A percentile compares a stretch with the other conserved stretches of the same genome.
phyloP scores from a whole-genome alignment of 2,797 vertebrate species.

The Pempheris klunzingeri region DNA sequence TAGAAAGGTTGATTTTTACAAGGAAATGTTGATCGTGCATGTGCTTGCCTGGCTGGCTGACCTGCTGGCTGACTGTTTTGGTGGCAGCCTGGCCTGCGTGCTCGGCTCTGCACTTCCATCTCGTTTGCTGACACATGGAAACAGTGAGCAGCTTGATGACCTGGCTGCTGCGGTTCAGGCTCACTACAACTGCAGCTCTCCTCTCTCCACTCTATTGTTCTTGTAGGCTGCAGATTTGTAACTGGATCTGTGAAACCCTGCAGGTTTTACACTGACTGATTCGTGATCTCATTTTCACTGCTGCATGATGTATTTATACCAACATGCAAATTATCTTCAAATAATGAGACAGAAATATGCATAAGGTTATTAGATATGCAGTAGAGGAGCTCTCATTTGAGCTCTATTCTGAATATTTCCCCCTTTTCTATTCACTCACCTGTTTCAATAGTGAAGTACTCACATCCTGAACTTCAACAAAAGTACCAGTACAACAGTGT shows the following conservation, averaged over 20 bases:
- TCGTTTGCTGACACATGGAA: constrained; percentile 70
- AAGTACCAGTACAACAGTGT: not conserved
- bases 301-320: constrained; percentile 29
- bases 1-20: not conserved
- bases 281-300: constrained; percentile 20
- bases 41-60: not conserved
- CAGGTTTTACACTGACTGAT: constrained; percentile 39
- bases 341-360: constrained; percentile 23
- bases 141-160: constrained; percentile 64
- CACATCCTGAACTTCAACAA: not conserved
- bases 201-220: constrained; percentile 51
- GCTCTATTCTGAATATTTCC: not conserved
- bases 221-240: constrained; percentile 53
- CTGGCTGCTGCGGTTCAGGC: constrained; percentile 50
- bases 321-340: constrained; percentile 18
- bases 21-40: not conserved
- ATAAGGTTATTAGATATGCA: not conserved
- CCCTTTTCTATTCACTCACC: constrained; percentile 4
- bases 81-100: constrained; percentile 25
- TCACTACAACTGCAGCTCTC: constrained; percentile 48
- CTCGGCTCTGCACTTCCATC: constrained; percentile 31
- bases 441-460: constrained; percentile 15
- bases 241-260: constrained; percentile 38
- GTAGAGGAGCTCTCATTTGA: not conserved
- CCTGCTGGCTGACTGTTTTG: constrained; percentile 19